These are phyloP conservation scores for Penaeus chinensis DNA, from an alignment of 1,140 invertebrate genomes.

Conservation along the genomic window DNA sequence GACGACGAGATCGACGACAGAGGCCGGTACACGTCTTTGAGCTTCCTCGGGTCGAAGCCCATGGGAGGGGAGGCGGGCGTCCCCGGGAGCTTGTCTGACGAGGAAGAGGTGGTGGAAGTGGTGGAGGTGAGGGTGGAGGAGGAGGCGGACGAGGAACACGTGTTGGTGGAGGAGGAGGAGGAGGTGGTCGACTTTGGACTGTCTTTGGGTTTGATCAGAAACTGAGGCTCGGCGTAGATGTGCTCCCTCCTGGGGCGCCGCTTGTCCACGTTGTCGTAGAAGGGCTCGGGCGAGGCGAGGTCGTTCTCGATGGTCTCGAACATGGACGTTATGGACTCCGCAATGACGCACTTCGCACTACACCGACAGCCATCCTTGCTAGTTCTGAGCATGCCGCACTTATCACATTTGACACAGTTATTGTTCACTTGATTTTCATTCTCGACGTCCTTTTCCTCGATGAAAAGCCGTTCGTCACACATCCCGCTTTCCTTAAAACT, in stretches of 20 bases:
- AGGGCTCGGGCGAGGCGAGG: not conserved
- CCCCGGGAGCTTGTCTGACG: not conserved
- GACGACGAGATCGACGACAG: constrained; percentile 86
- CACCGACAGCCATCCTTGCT: constrained; percentile 10
- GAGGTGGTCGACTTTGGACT: constrained; percentile 57
- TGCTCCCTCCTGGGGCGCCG: constrained; percentile 4
- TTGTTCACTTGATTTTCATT: constrained; percentile 8
- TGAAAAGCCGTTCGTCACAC: constrained; percentile 23
- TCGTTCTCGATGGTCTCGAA: constrained; percentile 35
- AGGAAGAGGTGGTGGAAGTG: not conserved
- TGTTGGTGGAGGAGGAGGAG: constrained; percentile 38
- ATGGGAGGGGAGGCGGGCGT: not conserved
- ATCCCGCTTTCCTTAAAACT: constrained; percentile 25
- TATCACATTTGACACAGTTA: constrained; percentile 25
- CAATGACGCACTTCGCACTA: constrained; percentile 26
- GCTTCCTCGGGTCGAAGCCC: constrained; percentile 37
- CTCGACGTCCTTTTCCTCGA: constrained; percentile 17
- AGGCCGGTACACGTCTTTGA: constrained; percentile 70
- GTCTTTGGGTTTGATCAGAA: constrained; percentile 39
- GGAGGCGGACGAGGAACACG: not conserved
- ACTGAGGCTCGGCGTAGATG: constrained; percentile 36
- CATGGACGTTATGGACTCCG: constrained; percentile 32
- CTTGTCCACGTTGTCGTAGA: constrained; percentile 30
- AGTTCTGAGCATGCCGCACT: constrained; percentile 18
- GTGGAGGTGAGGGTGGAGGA: constrained; percentile 2